These are phyloP conservation scores for Lontra canadensis DNA, from an alignment of 2,113 vertebrate genomes.

Conservation along the genomic window DNA sequence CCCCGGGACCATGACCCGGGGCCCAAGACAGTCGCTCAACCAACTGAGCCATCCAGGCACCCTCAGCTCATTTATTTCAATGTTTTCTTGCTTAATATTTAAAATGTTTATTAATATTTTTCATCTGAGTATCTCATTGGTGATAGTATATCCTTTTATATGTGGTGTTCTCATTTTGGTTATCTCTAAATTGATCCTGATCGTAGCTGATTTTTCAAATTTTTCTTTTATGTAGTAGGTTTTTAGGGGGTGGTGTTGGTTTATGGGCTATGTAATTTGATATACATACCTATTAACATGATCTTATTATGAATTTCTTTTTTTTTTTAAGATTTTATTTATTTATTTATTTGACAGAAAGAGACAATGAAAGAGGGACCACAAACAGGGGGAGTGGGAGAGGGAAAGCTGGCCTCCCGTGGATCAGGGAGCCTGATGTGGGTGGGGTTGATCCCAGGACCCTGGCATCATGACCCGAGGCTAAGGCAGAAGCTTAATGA, in stretches of 20 bases:
- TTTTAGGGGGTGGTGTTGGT: background rate
- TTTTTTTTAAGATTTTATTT: no score
- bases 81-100: slow-evolving; percentile 23
- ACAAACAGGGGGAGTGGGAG: no score
- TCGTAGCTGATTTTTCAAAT: background rate
- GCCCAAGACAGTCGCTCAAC: no score
- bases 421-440: no score
- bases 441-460: no score
- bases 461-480: no score
- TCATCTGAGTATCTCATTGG: background rate
- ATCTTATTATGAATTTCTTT: background rate
- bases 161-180: background rate
- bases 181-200: background rate
- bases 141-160: background rate
- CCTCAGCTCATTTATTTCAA: background rate
- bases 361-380: no score
- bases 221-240: background rate
- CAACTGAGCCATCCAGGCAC: no score
- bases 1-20: no score
- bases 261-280: background rate
- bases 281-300: background rate
- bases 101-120: slow-evolving; percentile 27
- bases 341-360: no score
- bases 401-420: no score
- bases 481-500: no score